Conservation (phyloP, 2,113 vertebrate species). For the Euleptes europaea region DNA sequence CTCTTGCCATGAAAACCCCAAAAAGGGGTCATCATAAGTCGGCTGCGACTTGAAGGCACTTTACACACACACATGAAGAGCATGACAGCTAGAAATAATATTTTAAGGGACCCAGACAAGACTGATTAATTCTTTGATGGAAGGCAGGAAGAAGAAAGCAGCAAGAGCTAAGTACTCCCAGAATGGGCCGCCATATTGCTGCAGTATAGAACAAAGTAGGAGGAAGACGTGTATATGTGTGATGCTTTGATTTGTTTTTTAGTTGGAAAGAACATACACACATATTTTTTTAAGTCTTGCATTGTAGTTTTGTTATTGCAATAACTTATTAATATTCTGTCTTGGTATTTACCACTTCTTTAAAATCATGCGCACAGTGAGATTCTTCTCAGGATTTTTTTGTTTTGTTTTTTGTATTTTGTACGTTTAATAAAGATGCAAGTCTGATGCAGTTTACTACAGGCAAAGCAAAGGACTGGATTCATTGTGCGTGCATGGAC, state of each 20-base stretch:
- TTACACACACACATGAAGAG: no score
- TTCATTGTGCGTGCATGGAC: not conserved
- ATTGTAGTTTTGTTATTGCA: not conserved
- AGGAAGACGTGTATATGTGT: not conserved
- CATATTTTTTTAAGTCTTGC: no score
- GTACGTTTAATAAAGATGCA: not conserved
- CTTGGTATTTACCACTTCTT: not conserved
- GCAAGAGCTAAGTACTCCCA: not conserved
- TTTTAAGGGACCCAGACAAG: not conserved
- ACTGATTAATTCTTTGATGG: not conserved
- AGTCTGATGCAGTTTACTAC: no score
- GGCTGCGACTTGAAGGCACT: no score
- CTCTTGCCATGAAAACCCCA: no score
- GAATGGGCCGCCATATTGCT: not conserved
- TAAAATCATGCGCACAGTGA: not conserved
- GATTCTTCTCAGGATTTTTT: not conserved
- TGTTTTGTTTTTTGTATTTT: not conserved
- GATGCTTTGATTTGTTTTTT: not conserved
- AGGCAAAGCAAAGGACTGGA: not conserved
- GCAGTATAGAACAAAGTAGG: not conserved
- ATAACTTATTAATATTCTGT: not conserved
- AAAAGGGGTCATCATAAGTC: no score
- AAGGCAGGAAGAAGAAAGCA: not conserved
- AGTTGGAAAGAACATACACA: no score
- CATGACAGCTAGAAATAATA: not conserved